Conservation (phyloP, 23 tunicate species). For the Ascidia mentula region DNA sequence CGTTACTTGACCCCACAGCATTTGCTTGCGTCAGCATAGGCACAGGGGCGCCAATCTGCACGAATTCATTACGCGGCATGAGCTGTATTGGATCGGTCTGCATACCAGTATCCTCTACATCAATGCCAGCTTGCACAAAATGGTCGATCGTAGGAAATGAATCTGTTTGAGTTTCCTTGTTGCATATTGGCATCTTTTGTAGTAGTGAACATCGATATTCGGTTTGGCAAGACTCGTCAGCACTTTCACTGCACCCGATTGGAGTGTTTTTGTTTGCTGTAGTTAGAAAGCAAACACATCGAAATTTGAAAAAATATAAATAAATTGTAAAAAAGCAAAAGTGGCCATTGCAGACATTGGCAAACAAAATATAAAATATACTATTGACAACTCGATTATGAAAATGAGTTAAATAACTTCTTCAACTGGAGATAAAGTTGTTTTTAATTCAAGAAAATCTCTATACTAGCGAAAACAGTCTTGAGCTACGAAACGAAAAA, state of each 20-base stretch:
- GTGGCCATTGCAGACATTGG: too few species aligned
- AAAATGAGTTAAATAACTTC: too few species aligned
- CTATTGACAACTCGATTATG: too few species aligned
- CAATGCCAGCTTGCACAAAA: neutral
- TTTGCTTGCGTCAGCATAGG: neutral
- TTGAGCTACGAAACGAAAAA: neutral
- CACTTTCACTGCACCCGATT: neutral
- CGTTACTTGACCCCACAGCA: neutral
- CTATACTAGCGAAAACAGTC: too few species aligned
- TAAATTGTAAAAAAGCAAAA: too few species aligned
- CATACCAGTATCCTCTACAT: neutral
- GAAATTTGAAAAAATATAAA: too few species aligned
- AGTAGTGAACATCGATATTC: neutral
- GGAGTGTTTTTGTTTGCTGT: neutral
- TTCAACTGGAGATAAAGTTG: too few species aligned
- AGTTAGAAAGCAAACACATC: too few species aligned
- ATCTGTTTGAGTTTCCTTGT: neutral
- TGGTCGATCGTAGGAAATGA: neutral
- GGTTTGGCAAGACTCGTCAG: slow-evolving; percentile 1
- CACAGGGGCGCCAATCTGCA: slow-evolving; percentile 2
- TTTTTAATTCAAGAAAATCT: too few species aligned
- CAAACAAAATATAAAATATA: too few species aligned
- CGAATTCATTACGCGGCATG: neutral
- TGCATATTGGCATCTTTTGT: neutral
- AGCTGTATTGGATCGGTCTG: neutral